Base-by-base conservation (phyloP, 2,888 invertebrate species). In the Lithophane ornitopus region DNA sequence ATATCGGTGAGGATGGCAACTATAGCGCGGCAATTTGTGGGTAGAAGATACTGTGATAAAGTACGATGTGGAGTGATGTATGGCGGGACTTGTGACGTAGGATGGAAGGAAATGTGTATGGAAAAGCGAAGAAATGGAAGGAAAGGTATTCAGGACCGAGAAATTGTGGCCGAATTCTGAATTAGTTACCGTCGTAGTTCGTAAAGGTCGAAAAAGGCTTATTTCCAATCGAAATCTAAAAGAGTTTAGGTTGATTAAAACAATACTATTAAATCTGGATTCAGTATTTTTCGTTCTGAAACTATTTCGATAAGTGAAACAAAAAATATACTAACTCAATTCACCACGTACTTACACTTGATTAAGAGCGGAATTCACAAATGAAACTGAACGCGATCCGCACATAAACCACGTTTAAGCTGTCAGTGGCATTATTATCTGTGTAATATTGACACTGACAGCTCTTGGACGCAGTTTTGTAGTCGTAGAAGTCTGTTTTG, bases 1-100 rank as follows among this genome's bases (percentile, higher is more conserved):
- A 95, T 95, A 96, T 95, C 95, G 95, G 93, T 75, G 91, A 93
- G 89, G 80, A 87, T 80, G 91, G 83, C 88, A 89, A 92, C 93
- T 94, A 93, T 94, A 93, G 94, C 95, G 95, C 93, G 90, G 94
- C 95, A 96, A 96, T 94, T 96, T 96, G 95, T 95, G 93, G 94
- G 93, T 94, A 90, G 93, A 94, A 95, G 95, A 95, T 95, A 93
- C 86, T 66, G 91, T 89, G 95, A 95, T 95, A 95, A 92, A 90
- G 78, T 76, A 69, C 69, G 19, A 87, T 80, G 68, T 63, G 63
- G 61, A 66, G 63, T 74, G 79, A 72, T 70, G 82, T 76, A 80
- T 78, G 70, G 49, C 16, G 0, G 26, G 44, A 6, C 34, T 16
- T 68, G 62, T 26, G 65, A 52, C 16, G 52, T n/a, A 19, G 14